Evolutionary conservation across 2,888 invertebrate genomes (phyloP), one percentile per base, ranked within the genome.

Genomic region (Eugnorisma glareosa): DNA sequence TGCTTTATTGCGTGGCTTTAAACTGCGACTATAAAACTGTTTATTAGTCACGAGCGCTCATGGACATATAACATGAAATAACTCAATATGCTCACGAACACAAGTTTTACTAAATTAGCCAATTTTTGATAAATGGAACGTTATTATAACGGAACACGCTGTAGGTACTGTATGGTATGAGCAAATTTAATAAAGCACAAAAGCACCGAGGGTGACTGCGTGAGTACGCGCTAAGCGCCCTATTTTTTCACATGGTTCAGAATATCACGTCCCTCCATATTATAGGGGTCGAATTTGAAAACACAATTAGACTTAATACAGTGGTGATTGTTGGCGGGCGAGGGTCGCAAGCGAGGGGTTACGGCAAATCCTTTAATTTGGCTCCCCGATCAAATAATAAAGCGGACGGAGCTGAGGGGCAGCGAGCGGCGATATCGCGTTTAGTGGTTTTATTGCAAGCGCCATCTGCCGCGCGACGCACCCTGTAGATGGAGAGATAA

Each of bases 281-380:
- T 94, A 94, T 94, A 94, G 94, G 96, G 95, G 94, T 93, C 91
- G 94, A 95, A 96, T 96, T 96, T 95, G 96, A 96, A 96, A 96
- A 96, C 96, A 96, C 96, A 96, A 96, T 96, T 96, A 96, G 96
- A 96, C 95, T 96, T 96, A 96, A 96, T 96, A 96, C 96, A 96
- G 96, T 96, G 96, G 96, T 96, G 96, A 96, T 96, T 96, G 96
- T 96, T 94, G 94, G 94, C 94, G 91, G 92, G 94, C 93, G 95
- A 95, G 96, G 96, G 96, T 95, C 94, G 93, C 90, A 84, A 86
- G 88, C 93, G 95, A 95, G 95, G 96, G 96, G 95, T 94, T 95
- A 95, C 93, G 92, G 94, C 93, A 96, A 96, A 96, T 96, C 96
- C 96, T 96, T 96, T 96, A 96, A 96, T 96, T 96, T 96, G 96